phyloP scores from a whole-genome alignment of 1,140 invertebrate species.

The Lethrus apterus region DNA sequence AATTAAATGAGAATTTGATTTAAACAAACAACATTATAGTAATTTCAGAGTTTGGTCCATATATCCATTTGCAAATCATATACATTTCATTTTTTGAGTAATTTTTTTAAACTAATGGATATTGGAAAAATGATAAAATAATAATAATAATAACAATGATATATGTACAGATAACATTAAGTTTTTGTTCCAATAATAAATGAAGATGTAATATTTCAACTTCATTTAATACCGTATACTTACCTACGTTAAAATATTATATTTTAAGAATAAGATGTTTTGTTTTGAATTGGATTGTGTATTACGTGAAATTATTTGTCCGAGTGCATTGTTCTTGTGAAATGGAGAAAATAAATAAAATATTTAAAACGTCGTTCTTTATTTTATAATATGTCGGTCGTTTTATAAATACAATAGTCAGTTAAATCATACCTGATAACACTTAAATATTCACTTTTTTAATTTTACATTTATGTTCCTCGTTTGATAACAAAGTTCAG shows the following conservation, averaged over 20 bases:
- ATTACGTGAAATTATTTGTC: too few species aligned
- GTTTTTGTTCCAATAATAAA: too few species aligned
- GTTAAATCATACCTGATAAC: neutral
- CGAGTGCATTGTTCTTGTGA: neutral
- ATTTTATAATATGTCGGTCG: neutral
- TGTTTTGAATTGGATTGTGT: too few species aligned
- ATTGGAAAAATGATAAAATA: too few species aligned
- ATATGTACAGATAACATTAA: too few species aligned
- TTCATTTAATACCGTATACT: too few species aligned
- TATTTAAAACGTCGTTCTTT: constrained; percentile 8
- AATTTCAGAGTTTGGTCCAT: neutral
- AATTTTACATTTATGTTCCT: neutral
- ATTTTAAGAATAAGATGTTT: too few species aligned
- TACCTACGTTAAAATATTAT: neutral
- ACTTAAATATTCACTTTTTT: neutral
- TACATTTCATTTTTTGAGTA: too few species aligned
- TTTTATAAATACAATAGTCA: constrained; percentile 12
- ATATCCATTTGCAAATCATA: neutral
- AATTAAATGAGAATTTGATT: neutral
- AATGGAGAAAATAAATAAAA: neutral
- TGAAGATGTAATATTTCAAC: too few species aligned
- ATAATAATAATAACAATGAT: too few species aligned
- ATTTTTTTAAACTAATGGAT: too few species aligned
- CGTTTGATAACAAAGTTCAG: too few species aligned
- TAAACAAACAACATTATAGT: constrained; percentile 4